These are phyloP conservation scores for Orycteropus afer DNA, from an alignment of 2,113 vertebrate species.

Conservation along the genomic window DNA sequence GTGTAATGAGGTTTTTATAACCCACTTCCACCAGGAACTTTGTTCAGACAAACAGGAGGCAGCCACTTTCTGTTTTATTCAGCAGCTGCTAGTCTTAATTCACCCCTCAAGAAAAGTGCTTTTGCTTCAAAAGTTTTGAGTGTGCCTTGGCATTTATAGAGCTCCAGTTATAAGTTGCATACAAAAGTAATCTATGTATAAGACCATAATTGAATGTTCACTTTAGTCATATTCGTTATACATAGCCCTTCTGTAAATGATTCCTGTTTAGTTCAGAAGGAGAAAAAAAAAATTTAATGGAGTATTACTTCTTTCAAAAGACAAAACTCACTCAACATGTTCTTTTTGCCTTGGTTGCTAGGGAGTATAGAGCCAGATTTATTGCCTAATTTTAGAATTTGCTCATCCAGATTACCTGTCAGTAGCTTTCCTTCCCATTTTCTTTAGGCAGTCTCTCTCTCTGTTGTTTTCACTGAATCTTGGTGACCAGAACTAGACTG, in stretches of 20 bases:
- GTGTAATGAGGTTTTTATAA: background rate
- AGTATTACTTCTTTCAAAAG: slow-evolving; percentile 50
- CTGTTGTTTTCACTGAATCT: background rate
- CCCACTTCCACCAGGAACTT: background rate
- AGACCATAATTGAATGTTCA: background rate
- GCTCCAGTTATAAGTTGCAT: background rate
- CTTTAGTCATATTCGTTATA: background rate
- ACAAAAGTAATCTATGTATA: background rate
- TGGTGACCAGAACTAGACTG: background rate
- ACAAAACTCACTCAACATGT: background rate
- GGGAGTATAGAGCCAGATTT: background rate
- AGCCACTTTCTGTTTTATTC: slow-evolving; percentile 9
- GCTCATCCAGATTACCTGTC: background rate
- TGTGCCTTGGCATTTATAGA: slow-evolving; percentile 43
- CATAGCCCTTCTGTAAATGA: background rate
- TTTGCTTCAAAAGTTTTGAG: slow-evolving; percentile 29
- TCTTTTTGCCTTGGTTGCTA: slow-evolving; percentile 24
- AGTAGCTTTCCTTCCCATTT: background rate
- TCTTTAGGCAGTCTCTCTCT: background rate
- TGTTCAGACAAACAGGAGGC: background rate
- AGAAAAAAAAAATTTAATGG: background rate
- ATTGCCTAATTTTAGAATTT: slow-evolving; percentile 4
- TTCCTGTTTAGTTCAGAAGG: slow-evolving; percentile 13
- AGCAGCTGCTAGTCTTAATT: slow-evolving; percentile 41
- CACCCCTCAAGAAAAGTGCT: slow-evolving; percentile 5